A percentile compares a stretch with the other conserved stretches of the same genome.
These are phyloP conservation scores for Lithophane leautieri DNA, from an alignment of 2,888 invertebrate genomes.

Conservation along the genomic window DNA sequence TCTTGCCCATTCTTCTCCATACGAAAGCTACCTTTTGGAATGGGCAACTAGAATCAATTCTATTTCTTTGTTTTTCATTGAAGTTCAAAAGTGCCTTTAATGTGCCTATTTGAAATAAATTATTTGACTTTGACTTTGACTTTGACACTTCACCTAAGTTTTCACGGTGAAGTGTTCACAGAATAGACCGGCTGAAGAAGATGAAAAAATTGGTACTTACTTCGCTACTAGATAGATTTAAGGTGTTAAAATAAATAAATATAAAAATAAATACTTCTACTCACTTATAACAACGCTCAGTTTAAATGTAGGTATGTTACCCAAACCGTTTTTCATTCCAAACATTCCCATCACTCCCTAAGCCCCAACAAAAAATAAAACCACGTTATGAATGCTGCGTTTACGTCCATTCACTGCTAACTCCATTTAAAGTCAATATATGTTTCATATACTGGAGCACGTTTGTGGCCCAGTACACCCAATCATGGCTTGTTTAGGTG, in stretches of 20 bases:
- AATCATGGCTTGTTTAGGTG: constrained; percentile 67
- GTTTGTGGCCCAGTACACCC: constrained; percentile 49
- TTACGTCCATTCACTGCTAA: constrained; percentile 38
- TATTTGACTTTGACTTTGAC: no score
- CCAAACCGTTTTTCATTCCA: constrained; percentile 1
- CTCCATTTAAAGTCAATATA: constrained; percentile 61
- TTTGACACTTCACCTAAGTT: no score
- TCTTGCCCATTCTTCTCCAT: no score
- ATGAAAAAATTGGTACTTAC: neutral
- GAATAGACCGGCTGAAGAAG: no score
- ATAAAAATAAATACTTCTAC: neutral
- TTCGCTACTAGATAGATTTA: neutral
- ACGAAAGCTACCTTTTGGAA: no score
- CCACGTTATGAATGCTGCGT: constrained; percentile 19
- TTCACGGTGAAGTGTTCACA: no score
- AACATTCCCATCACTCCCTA: neutral
- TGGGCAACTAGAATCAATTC: no score
- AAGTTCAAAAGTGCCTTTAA: no score
- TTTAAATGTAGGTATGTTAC: neutral
- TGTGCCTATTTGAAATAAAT: no score
- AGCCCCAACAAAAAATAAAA: constrained; percentile 47
- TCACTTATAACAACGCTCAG: neutral
- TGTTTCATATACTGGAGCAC: constrained; percentile 53
- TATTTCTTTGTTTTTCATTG: no score
- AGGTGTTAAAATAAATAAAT: no score